Evolutionary conservation across 2,113 vertebrate species (phyloP).

Genomic region (Sphyrna mokarran): DNA sequence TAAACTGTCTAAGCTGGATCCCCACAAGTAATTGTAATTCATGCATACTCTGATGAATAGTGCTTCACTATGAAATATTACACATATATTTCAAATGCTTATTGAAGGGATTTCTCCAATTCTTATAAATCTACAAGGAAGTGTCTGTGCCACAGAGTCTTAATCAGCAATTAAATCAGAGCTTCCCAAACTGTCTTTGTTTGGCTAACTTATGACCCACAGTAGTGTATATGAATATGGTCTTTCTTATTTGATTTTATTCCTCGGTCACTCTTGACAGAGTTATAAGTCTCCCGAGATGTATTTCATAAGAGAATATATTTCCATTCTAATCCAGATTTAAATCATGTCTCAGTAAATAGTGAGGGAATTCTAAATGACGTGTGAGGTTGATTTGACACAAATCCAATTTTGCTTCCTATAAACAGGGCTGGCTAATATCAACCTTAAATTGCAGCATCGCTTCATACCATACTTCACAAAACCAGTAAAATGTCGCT

Average conservation of each 20-base stretch:
- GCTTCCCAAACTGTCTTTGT: neutral
- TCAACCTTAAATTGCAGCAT: neutral
- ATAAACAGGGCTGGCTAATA: neutral
- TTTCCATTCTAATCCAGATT: neutral
- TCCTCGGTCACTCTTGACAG: neutral
- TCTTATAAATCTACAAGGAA: neutral
- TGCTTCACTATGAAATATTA: too few relatives aligned
- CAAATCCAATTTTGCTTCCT: neutral
- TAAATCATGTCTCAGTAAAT: neutral
- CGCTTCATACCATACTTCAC: neutral
- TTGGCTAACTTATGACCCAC: neutral
- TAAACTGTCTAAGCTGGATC: neutral
- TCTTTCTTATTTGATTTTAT: neutral
- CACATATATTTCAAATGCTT: neutral
- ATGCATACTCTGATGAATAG: neutral
- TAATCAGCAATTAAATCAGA: neutral
- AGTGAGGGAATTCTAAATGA: neutral
- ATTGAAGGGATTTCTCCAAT: neutral
- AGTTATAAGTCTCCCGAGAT: neutral
- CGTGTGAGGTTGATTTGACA: neutral
- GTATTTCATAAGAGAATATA: neutral
- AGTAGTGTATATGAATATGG: too few relatives aligned
- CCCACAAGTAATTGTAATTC: neutral
- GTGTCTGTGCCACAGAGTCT: neutral
- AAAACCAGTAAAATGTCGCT: neutral